Base-by-base conservation (phyloP, 1,140 invertebrate genomes). In the Drosophila chauvacae region DNA sequence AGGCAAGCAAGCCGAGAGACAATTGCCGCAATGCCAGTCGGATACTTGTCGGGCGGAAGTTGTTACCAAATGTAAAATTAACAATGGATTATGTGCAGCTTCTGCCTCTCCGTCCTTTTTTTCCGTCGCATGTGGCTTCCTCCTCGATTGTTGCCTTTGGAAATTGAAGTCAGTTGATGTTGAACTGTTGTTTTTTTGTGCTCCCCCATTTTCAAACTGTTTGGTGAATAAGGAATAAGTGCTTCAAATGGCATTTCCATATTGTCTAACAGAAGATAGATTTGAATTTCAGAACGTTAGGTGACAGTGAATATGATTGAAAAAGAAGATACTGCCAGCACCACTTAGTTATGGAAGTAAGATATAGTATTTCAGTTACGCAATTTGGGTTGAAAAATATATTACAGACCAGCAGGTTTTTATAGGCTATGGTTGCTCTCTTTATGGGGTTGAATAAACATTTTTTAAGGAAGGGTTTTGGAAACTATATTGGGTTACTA, bases 51-150 rank as follows among this genome's bases (percentile, higher is more conserved):
- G 35, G 50, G 59, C 65, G 79, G 75, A 77, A 77, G 57, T 68
- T 77, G 77, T 85, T 71, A 68, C 50, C 45, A 72, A 76, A 82
- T 82, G 83, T 78, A 64, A 85, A 81, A 78, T 86, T 81, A 79
- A 79, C 74, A 81, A 75, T 78, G 74, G 69, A 86, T 86, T 81
- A 86, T 62, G 56, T 55, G 41, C 41, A 58, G 44, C 26, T 23
- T 73, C 28, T 50, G 28, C 20, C 18, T 60, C 50, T 41, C 11
- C 33, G 16, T 33, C 16, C 35, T 59, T 64, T 55, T 61, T 61
- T 53, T 20, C 39, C 41, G 16, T 33, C 18, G 42, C 33, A 33
- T 64, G 50, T 13, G 28, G 47, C 37, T 26, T 64, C 28, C 37
- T 65, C 14, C 13, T 33, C 23, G 16, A 30, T 28, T 60, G 18